Percentiles rank a stretch among this genome's conserved stretches.
phyloP scores from a whole-genome alignment of 2,888 invertebrate species.

The Meta bourneti region DNA sequence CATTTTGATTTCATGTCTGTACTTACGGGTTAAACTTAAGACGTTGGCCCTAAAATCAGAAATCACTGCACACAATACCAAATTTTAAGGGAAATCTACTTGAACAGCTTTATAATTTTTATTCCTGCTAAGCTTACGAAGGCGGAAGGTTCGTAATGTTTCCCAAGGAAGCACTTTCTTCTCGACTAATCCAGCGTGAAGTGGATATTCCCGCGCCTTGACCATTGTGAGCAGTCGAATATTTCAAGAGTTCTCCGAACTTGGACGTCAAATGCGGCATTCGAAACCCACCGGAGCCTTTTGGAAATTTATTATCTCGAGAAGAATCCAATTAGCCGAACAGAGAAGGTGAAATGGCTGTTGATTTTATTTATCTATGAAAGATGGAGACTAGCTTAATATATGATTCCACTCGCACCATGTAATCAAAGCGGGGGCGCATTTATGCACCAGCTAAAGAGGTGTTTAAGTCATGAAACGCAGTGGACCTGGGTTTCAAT shows the following conservation, averaged over 20 bases:
- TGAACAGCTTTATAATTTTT: too few relatives aligned
- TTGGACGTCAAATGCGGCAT: conserved; percentile 30
- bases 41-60: too few relatives aligned
- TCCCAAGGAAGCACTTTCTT: conserved; percentile 43
- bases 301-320: conserved; percentile 63
- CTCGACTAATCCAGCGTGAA: conserved; percentile 32
- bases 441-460: conserved; percentile 44
- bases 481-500: conserved; percentile 46
- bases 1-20: too few relatives aligned
- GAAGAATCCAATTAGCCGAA: conserved; percentile 62
- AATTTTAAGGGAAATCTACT: too few relatives aligned
- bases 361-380: conserved; percentile 64
- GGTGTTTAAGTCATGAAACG: conserved; percentile 44
- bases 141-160: too few relatives aligned
- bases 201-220: too few relatives aligned
- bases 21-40: too few relatives aligned
- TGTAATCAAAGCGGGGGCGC: conserved; percentile 57
- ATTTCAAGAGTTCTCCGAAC: conserved; percentile 42
- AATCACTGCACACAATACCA: too few relatives aligned
- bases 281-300: conserved; percentile 40
- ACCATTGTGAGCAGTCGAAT: conserved; percentile 45
- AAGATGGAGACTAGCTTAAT: conserved; percentile 52
- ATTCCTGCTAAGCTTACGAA: too few relatives aligned
- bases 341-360: conserved; percentile 59
- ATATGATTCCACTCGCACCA: conserved; percentile 48